Evolutionary conservation across 2,113 vertebrate genomes (phyloP).

Genomic region (Calyptomena viridis): DNA sequence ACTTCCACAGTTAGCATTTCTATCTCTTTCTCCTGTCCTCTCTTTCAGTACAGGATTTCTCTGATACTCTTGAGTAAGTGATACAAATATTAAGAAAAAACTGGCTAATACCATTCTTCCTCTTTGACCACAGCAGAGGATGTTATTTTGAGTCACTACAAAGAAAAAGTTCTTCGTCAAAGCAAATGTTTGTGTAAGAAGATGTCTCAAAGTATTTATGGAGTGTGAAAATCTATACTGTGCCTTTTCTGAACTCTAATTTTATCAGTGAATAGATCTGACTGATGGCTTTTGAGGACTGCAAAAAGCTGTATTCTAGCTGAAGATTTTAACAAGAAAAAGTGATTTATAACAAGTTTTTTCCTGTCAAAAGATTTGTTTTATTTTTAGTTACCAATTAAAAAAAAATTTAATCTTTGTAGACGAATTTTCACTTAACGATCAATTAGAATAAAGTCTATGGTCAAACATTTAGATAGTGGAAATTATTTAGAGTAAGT

Average conservation of each 20-base stretch:
- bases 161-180: not conserved
- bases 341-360: not conserved
- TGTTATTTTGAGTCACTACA: not conserved
- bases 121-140: not conserved
- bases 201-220: not conserved
- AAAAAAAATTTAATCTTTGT: not conserved
- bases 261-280: not conserved
- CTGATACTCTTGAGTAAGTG: not conserved
- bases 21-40: accelerated
- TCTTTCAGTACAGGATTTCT: not conserved
- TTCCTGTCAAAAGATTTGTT: not conserved
- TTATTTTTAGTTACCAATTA: not conserved
- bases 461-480: not conserved
- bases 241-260: not conserved
- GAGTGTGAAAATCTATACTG: not conserved
- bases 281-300: not conserved
- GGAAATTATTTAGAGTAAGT: not conserved
- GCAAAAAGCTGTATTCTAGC: not conserved
- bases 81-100: not conserved
- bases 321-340: not conserved
- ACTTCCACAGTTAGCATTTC: not conserved
- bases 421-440: not conserved
- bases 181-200: not conserved
- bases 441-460: not conserved
- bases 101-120: not conserved